Base-by-base conservation (phyloP, 2,797 vertebrate species). In the Sibirionetta formosa region DNA sequence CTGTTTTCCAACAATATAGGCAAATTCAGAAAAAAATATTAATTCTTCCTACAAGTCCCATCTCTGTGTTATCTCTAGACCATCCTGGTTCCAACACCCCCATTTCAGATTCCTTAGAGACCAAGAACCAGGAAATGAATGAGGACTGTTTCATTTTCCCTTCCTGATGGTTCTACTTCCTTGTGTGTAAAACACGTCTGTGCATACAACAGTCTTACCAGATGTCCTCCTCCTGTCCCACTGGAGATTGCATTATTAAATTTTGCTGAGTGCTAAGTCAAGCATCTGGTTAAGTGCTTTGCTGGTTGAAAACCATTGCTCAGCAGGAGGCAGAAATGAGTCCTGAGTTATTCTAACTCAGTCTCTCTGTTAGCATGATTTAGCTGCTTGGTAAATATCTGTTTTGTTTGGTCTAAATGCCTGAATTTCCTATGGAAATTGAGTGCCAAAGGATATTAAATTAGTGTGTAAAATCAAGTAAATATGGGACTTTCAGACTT, bases 141-240 rank as follows among this genome's bases (percentile, higher is more conserved):
- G 44, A 16, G 4, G 7, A 38, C 0, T 64, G 27, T 35, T 79
- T 91, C 6, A 20, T 77, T 70, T 18, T 64, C 26, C 9, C 2
- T 36, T 27, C 14, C 16, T 71, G 57, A 22, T n/a, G 18, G 31
- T 73, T 77, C 31, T 35, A 2, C 18, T 65, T 7, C 11, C 9
- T 4, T 14, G 15, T 17, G 20, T 17, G 20, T 54, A 53, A 40
- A 80, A 2, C 10, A 15, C 38, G 40, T 26, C 11, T 16, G 3
- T 1, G 0, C 23, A 9, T 29, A 14, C 9, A 61, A 33, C 19
- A n/a, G 26, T 19, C 46, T 31, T 38, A n/a, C 17, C 42, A 58
- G 14, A 26, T n/a, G 17, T 6, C 15, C 8, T n/a, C 3, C 44
- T 31, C 8, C 38, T 35, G 1, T 27, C 7, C 27, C 31, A 0